These are phyloP conservation scores for Conger conger DNA, from an alignment of 2,113 vertebrate species.

Conservation along the genomic window DNA sequence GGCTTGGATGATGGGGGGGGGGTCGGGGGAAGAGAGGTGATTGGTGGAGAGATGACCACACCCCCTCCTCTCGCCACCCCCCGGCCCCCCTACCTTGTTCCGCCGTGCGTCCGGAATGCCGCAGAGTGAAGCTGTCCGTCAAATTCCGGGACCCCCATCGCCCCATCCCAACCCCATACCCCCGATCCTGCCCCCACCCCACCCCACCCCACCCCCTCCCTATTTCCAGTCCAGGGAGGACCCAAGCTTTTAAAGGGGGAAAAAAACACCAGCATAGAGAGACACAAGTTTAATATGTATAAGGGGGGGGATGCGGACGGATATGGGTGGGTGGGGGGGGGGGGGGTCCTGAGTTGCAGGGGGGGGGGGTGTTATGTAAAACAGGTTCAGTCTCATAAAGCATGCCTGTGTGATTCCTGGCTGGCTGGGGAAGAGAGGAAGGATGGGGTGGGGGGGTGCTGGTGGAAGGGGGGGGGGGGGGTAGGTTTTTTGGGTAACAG, in stretches of 20 bases:
- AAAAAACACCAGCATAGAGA: not conserved
- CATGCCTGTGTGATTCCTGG: constrained; percentile 64
- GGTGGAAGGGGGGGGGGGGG: constrained; percentile 25
- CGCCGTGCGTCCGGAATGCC: too few relatives aligned
- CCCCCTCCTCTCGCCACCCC: constrained; percentile 21
- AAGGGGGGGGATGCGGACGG: too few relatives aligned
- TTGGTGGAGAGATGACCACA: constrained; percentile 38
- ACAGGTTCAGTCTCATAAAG: constrained; percentile 45
- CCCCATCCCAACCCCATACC: not conserved
- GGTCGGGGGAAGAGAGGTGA: not conserved
- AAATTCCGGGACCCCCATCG: not conserved
- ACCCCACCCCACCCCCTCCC: too few relatives aligned
- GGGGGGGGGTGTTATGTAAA: not conserved
- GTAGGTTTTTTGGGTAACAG: not conserved
- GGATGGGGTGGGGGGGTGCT: not conserved
- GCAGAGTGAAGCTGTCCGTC: not conserved
- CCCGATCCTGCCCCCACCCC: not conserved
- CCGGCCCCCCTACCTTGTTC: not conserved
- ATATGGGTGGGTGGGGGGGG: not conserved
- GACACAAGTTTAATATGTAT: not conserved
- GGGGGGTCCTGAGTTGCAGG: not conserved
- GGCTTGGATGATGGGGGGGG: not conserved
- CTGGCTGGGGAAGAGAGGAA: not conserved
- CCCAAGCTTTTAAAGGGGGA: not conserved
- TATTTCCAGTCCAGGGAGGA: constrained; percentile 38